Base-by-base conservation (phyloP, 2,797 vertebrate genomes). In the Oryzias dopingdopingensis region DNA sequence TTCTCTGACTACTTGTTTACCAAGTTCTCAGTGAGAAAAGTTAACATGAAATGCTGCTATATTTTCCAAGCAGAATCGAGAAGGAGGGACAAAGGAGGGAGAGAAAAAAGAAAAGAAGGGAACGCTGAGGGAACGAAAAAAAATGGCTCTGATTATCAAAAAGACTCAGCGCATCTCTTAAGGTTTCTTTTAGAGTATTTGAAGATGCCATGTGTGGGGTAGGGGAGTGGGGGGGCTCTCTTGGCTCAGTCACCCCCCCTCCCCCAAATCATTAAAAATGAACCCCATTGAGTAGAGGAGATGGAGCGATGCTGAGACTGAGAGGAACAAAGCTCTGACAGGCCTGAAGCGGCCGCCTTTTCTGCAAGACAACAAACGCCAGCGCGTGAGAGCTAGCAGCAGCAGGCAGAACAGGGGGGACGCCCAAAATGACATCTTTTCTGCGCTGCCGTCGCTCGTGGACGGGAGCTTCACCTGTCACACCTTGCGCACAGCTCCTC, bases 401-500 rank as follows among this genome's bases (percentile, higher is more conserved):
- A 81, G 79, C 76, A 67, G 57, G 77, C 72, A 61, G 68, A 63
- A 70, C 67, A 64, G 56, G 72, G 59, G 63, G 56, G 72, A 77
- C 71, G 75, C 74, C 72, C 52, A 23, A 59, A 72, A 74, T 52
- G 63, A 67, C 77, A 73, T 56, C 51, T 64, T 49, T 70, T 47
- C 60, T 50, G 51, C 53, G 26, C n/a, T 45, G 7, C 42, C 61
- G 49, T 41, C 63, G 50, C 74, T 71, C 49, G 32, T 52, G 4
- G 15, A 6, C 4, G 50, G 3, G 0, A 49, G 65, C 16, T 67
- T 71, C 93, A 97, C 96, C 96, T 20, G 92, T 47, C 2, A 89
- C 92, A 54, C 90, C 92, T 68, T 96, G 92, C 23, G 93, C 82
- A 50, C 93, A 86, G 18, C 89, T 91, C 83, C 89, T 96, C 89